Conservation (phyloP, 2,888 invertebrate species). For the Protophormia terraenovae region DNA sequence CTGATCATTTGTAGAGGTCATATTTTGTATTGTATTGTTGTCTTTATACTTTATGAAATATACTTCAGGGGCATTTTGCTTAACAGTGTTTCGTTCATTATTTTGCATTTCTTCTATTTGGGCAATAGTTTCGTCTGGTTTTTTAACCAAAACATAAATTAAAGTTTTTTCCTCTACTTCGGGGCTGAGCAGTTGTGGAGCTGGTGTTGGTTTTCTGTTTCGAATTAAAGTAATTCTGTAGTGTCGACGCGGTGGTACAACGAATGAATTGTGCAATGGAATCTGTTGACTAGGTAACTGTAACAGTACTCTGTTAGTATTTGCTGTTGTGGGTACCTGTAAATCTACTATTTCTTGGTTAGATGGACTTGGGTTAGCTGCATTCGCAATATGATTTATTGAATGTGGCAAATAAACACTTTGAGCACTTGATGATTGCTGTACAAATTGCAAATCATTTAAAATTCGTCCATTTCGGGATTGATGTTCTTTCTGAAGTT, state of each 20-base stretch:
- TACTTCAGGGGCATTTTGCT: slow-evolving; percentile 87
- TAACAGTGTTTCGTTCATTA: slow-evolving; percentile 83
- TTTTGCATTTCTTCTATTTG: slow-evolving; percentile 82
- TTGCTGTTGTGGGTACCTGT: slow-evolving; percentile 73
- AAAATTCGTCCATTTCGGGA: too few species aligned
- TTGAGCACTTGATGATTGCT: slow-evolving; percentile 16
- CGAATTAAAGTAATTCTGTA: slow-evolving; percentile 89
- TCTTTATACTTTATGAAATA: slow-evolving; percentile 88
- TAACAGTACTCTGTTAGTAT: slow-evolving; percentile 92
- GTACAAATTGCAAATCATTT: slow-evolving; percentile 29
- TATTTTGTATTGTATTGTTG: too few species aligned
- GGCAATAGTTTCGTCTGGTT: slow-evolving; percentile 85
- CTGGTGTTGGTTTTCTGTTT: slow-evolving; percentile 75
- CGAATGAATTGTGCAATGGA: slow-evolving; percentile 80
- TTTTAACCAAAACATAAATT: slow-evolving; percentile 87
- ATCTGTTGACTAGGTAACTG: slow-evolving; percentile 87
- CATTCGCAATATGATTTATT: neutral
- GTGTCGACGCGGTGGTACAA: slow-evolving; percentile 85
- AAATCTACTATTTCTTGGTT: slow-evolving; percentile 60
- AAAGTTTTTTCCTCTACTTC: slow-evolving; percentile 85
- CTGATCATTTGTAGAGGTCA: too few species aligned
- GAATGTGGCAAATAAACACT: slow-evolving; percentile 25
- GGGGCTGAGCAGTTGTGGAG: slow-evolving; percentile 60
- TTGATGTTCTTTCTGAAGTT: too few species aligned
- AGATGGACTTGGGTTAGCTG: too few species aligned